A percentile compares a stretch with the other conserved stretches of the same genome.
Conservation (phyloP, 2,113 vertebrate genomes). For the Cinclus cinclus region DNA sequence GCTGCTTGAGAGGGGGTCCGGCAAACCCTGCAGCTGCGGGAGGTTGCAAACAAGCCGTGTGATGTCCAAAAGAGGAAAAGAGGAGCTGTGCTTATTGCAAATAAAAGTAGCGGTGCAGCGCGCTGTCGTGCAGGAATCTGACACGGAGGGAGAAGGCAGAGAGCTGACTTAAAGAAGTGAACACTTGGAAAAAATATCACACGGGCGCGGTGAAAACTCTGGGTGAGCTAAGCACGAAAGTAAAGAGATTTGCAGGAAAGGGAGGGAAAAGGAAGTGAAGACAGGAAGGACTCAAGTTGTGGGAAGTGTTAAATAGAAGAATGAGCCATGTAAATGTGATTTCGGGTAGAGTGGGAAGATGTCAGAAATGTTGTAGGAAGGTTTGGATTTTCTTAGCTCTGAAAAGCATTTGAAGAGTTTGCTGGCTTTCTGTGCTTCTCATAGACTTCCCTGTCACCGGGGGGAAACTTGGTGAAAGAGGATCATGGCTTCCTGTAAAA, state of each 20-base stretch:
- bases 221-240: background rate
- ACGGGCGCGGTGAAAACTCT: background rate
- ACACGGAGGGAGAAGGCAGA: background rate
- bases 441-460: background rate
- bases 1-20: background rate
- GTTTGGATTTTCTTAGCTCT: slow-evolving; percentile 35
- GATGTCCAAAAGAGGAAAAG: background rate
- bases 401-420: background rate
- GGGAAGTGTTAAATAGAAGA: slow-evolving; percentile 48
- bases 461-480: background rate
- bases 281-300: slow-evolving; percentile 15
- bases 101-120: background rate
- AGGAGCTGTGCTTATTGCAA: background rate
- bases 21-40: background rate
- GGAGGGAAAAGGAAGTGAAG: slow-evolving; percentile 13
- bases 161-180: background rate
- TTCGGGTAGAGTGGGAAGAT: slow-evolving; percentile 46
- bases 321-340: slow-evolving; percentile 28
- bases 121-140: background rate
- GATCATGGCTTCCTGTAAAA: background rate
- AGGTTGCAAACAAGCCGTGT: background rate
- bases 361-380: slow-evolving; percentile 30
- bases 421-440: background rate
- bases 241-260: background rate
- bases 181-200: background rate